Conservation (phyloP, 2,113 vertebrate genomes). For the Sterrhoptilus dennistouni region DNA sequence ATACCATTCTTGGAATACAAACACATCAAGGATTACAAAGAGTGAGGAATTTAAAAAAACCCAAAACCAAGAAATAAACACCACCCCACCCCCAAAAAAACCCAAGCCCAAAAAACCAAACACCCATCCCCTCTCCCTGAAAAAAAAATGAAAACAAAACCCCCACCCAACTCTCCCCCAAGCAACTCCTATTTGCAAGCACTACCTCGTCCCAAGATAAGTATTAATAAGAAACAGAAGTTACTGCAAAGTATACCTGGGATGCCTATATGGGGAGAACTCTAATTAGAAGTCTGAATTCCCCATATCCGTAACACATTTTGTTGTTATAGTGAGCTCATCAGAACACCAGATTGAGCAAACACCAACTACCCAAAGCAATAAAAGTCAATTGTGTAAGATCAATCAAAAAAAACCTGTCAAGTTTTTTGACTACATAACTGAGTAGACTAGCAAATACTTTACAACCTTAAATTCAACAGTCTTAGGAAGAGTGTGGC, state of each 20-base stretch:
- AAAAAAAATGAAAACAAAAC: background rate
- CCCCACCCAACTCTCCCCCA: background rate
- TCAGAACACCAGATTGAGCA: background rate
- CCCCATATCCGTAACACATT: background rate
- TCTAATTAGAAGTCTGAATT: background rate
- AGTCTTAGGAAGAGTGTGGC: background rate
- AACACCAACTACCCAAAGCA: background rate
- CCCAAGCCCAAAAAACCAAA: background rate
- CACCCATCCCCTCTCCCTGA: accelerated
- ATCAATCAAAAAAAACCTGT: background rate
- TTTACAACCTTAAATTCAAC: background rate
- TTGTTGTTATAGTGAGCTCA: background rate
- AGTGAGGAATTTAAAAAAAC: background rate
- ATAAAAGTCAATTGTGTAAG: background rate
- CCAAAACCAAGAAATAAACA: background rate
- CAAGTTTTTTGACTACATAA: background rate
- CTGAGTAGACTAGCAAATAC: background rate
- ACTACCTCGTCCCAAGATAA: background rate
- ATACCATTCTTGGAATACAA: background rate
- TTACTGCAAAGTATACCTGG: background rate
- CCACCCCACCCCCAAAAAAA: accelerated
- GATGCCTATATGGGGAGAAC: background rate
- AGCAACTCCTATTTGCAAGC: background rate
- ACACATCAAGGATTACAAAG: background rate
- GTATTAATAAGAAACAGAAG: background rate